phyloP scores from a whole-genome alignment of 2,113 vertebrate species.

The Poecilia latipinna region DNA sequence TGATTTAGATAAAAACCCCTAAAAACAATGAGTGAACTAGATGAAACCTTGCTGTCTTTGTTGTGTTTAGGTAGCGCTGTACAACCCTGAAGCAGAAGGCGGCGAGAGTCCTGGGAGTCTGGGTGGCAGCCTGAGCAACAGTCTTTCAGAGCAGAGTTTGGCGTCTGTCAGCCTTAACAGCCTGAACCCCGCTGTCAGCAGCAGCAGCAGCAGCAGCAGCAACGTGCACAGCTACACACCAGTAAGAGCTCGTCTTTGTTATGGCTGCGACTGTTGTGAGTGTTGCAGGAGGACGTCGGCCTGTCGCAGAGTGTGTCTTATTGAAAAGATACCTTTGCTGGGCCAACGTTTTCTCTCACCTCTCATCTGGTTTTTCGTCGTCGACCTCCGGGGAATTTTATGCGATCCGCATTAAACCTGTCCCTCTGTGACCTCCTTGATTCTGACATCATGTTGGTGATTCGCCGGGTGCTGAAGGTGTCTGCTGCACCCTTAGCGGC shows the following conservation, averaged over 20 bases:
- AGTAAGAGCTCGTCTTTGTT: slow-evolving; percentile 68
- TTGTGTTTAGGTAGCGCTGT: slow-evolving; percentile 82
- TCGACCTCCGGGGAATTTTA: slow-evolving; percentile 1
- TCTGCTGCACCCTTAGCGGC: slow-evolving; percentile 45
- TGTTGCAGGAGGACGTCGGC: slow-evolving; percentile 7
- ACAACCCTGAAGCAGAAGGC: slow-evolving; percentile 85
- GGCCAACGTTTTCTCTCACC: not conserved
- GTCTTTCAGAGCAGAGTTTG: slow-evolving; percentile 88
- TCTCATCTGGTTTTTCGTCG: not conserved
- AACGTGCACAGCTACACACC: slow-evolving; percentile 85
- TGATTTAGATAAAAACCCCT: not conserved
- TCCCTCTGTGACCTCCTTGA: slow-evolving; percentile 8
- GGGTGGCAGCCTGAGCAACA: slow-evolving; percentile 89
- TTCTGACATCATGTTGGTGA: slow-evolving; percentile 48
- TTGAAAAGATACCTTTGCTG: not conserved
- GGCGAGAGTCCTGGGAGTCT: slow-evolving; percentile 87
- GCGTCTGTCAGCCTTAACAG: slow-evolving; percentile 86
- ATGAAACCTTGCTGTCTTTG: slow-evolving; percentile 23
- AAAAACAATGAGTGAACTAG: slow-evolving; percentile 6
- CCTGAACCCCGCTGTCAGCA: slow-evolving; percentile 80
- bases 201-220: slow-evolving; percentile 76
- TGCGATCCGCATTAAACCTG: slow-evolving; percentile 6
- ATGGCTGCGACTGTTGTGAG: slow-evolving; percentile 6
- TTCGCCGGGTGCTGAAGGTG: slow-evolving; percentile 53
- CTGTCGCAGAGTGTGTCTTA: not conserved